Evolutionary conservation across 2,888 invertebrate genomes (phyloP).

Genomic region (Thymelicus acteon): DNA sequence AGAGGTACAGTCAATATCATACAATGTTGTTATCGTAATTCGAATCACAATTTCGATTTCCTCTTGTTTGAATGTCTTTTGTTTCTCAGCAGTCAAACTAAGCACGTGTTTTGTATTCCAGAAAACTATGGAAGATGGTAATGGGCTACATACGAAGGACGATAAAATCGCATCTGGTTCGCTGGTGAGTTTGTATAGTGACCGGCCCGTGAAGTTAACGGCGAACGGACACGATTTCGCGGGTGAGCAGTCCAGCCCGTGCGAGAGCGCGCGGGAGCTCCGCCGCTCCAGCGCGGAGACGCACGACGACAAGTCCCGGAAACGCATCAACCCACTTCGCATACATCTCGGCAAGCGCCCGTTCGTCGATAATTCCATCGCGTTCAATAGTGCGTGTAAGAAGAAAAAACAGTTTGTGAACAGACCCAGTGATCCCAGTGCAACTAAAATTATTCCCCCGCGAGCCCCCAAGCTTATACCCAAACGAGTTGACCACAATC

Average conservation of each 20-base stretch:
- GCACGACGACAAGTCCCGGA: conserved; percentile 67
- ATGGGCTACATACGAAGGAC: conserved; percentile 73
- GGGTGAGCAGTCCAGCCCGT: conserved; percentile 49
- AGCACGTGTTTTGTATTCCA: conserved; percentile 77
- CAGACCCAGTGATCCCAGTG: conserved; percentile 65
- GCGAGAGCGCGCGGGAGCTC: conserved; percentile 52
- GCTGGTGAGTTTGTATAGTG: conserved; percentile 67
- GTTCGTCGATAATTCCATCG: conserved; percentile 76
- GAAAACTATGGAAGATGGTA: conserved; percentile 86
- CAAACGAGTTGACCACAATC: conserved; percentile 63
- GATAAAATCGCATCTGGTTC: conserved; percentile 69
- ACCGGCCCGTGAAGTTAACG: conserved; percentile 69
- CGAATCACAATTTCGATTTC: conserved; percentile 70
- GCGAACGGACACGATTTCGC: conserved; percentile 72
- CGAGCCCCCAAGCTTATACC: conserved; percentile 75
- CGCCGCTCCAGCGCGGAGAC: conserved; percentile 59
- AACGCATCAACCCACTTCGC: conserved; percentile 76
- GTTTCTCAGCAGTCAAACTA: conserved; percentile 70
- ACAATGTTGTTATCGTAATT: conserved; percentile 65
- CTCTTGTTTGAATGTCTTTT: conserved; percentile 80
- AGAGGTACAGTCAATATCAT: conserved; percentile 68
- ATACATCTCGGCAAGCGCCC: conserved; percentile 79
- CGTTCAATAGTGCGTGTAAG: conserved; percentile 66
- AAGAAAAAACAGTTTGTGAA: conserved; percentile 65
- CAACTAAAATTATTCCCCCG: conserved; percentile 55